These are phyloP conservation scores for Desoria tigrina DNA, from an alignment of 2,888 invertebrate species.

Conservation along the genomic window DNA sequence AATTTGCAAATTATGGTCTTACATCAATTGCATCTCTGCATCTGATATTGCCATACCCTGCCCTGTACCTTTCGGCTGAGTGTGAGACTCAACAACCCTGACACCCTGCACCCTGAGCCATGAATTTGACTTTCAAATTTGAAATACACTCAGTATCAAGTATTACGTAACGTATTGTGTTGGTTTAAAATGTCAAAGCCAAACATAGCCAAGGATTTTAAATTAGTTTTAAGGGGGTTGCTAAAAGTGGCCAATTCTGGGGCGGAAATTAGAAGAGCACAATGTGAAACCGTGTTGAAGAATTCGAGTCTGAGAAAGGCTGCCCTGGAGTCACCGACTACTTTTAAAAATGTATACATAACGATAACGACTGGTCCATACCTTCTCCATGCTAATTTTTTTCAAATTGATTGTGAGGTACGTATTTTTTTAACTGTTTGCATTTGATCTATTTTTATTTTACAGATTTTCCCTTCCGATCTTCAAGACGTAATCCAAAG, in stretches of 20 bases:
- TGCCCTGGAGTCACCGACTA: slow-evolving; percentile 27
- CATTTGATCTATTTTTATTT: too few relatives aligned
- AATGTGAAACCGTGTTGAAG: slow-evolving; percentile 40
- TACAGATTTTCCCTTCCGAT: slow-evolving; percentile 25
- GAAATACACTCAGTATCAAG: too few relatives aligned
- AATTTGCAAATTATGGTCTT: too few relatives aligned
- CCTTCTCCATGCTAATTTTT: not conserved
- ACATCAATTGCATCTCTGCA: too few relatives aligned
- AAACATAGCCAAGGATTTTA: slow-evolving; percentile 42
- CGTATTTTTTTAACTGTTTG: too few relatives aligned
- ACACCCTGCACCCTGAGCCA: too few relatives aligned
- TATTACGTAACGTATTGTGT: too few relatives aligned
- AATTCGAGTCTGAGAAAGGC: slow-evolving; percentile 46
- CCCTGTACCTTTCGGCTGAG: too few relatives aligned
- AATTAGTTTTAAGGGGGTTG: slow-evolving; percentile 46
- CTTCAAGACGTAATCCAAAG: slow-evolving; percentile 60
- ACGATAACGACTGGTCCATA: not conserved
- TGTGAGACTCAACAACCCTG: too few relatives aligned
- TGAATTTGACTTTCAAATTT: too few relatives aligned
- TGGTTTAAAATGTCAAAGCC: slow-evolving; percentile 49
- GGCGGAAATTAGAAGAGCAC: slow-evolving; percentile 32
- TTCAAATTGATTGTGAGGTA: too few relatives aligned
- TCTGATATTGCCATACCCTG: too few relatives aligned
- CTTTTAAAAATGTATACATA: slow-evolving; percentile 24
- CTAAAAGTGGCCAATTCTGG: slow-evolving; percentile 41